Evolutionary conservation across 2,888 invertebrate genomes (phyloP), one percentile per base, ranked within the genome.

Genomic region (Oconnorella tubifera): DNA sequence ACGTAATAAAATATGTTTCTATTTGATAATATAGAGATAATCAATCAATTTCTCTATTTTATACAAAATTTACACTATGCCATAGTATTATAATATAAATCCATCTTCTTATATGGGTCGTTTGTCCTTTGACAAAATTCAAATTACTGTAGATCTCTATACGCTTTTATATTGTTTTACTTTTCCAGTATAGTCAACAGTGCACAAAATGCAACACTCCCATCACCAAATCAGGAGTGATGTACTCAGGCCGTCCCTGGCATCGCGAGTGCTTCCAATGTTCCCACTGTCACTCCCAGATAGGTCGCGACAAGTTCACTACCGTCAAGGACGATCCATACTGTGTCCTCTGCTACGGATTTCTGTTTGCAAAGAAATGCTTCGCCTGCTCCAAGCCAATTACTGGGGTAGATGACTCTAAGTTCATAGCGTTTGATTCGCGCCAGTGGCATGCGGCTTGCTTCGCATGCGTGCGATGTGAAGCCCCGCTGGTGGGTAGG

Each of bases 241-340:
- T 66, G 19, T 66, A 66, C 62, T 49, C 56, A 32, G 51, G 56
- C 32, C 55, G 53, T 27, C 56, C 62, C 29, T 66, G 66, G 66
- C 66, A 66, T 50, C 56, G 62, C 19, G 66, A 66, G 49, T 66
- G 66, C 32, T 66, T 66, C 62, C 66, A 62, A 53, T 66, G 66
- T 58, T 62, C 57, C 48, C 53, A 62, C 48, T 66, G 66, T 28
- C 31, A 40, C n/a, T 55, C 63, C 33, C 62, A 56, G 14, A 28
- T 66, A 10, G 66, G 62, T 14, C 56, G 48, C 25, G 62, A 66
- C 28, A 62, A 58, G 58, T 66, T 62, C 55, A 66, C 66, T 1
- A 57, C 66, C 25, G 59, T 66, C 58, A 51, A 66, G 10, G 50
- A 62, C 23, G 49, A 56, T 14, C 66, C 66, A 3, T 63, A 63